Conservation (phyloP, 2,888 invertebrate species). For the Phaedon cochleariae region DNA sequence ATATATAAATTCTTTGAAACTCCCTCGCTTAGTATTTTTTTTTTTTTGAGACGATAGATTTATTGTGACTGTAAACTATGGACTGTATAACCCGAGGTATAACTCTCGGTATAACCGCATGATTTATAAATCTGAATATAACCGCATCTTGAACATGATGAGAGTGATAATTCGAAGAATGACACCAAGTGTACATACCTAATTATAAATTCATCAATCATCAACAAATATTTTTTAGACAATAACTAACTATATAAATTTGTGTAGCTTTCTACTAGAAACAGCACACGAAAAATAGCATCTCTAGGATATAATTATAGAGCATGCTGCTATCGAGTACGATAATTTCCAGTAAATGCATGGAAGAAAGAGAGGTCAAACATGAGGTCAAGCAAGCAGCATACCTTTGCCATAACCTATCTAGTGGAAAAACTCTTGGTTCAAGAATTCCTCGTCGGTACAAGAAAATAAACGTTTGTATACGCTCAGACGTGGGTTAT, state of each 20-base stretch:
- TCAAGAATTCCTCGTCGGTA: not conserved
- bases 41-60: too few species aligned
- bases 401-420: not conserved
- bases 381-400: not conserved
- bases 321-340: not conserved
- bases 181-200: not conserved
- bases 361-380: not conserved
- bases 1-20: too few species aligned
- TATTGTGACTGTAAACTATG: too few species aligned
- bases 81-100: too few species aligned
- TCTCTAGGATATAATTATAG: not conserved
- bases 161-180: not conserved
- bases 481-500: not conserved
- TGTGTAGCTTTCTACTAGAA: not conserved
- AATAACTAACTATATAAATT: not conserved
- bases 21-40: too few species aligned
- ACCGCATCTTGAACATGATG: not conserved
- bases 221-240: not conserved
- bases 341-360: slow-evolving; percentile 1
- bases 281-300: not conserved
- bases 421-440: not conserved
- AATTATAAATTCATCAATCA: not conserved
- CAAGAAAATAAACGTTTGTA: not conserved
- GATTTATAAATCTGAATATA: not conserved
- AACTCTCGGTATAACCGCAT: not conserved